These are phyloP conservation scores for Sminthurinus aureus DNA, from an alignment of 2,888 invertebrate genomes.

Conservation along the genomic window DNA sequence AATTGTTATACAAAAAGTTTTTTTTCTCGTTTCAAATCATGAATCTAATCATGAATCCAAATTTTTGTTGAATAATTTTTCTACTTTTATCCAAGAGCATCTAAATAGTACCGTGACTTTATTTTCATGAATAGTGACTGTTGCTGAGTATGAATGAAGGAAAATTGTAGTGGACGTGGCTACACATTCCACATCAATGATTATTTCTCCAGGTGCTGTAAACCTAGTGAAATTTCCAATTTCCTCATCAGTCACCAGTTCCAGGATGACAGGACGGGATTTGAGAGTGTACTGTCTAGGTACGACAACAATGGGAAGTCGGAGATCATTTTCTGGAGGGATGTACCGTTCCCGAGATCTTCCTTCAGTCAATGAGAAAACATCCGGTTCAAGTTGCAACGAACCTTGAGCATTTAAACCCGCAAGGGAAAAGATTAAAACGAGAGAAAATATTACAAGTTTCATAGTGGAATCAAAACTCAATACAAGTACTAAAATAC, in stretches of 20 bases:
- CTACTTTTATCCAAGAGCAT: too few relatives aligned
- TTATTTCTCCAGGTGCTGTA: slow-evolving; percentile 5
- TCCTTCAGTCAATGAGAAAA: background rate
- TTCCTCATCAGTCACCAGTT: background rate
- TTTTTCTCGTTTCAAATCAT: background rate
- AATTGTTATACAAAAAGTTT: too few relatives aligned
- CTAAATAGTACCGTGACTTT: slow-evolving; percentile 3
- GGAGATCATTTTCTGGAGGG: background rate
- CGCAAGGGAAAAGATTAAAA: too few relatives aligned
- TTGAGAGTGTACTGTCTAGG: background rate
- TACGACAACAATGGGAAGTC: background rate
- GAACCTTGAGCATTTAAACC: too few relatives aligned
- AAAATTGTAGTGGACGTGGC: background rate
- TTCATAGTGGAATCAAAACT: too few relatives aligned
- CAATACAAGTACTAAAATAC: too few relatives aligned
- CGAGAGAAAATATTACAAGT: too few relatives aligned
- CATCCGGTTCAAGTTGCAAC: slow-evolving; percentile 5
- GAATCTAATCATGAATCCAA: background rate
- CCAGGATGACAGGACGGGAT: background rate
- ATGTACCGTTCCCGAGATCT: background rate
- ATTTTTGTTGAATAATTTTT: too few relatives aligned
- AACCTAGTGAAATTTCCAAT: background rate
- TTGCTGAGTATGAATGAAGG: background rate
- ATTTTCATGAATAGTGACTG: background rate
- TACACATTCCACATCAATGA: background rate